Base-by-base conservation (phyloP, 2,797 vertebrate genomes). In the Oryzias dopingdopingensis region DNA sequence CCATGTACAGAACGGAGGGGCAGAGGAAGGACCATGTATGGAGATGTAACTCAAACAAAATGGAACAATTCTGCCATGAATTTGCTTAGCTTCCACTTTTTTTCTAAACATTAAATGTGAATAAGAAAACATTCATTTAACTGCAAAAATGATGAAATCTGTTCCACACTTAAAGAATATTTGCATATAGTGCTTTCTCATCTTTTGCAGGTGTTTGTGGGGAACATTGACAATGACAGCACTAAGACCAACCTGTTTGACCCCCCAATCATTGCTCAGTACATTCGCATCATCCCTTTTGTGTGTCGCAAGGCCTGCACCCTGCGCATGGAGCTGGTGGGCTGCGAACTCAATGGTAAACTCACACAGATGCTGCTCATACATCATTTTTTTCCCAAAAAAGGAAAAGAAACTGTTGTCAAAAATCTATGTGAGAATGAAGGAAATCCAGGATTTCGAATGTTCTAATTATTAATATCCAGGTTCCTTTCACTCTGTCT, bases 271-370 rank as follows among this genome's bases (percentile, higher is more conserved):
- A 90, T 93, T 0, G 87, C 87, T 2, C 96, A 96, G 85, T 95
- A 91, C 61, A 79, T 99, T 71, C 93, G 96, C 45, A 86, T 99
- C 52, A 67, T 94, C 59, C 97, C 96, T 0, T 66, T 93, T 29
- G 79, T 89, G 43, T 99, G 94, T 65, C 92, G 92, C 49, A 91
- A 91, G 0, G 92, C 86, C 65, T 99, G 96, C 84, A 98, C 97
- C 0, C 83, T 99, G 78, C 94, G 97, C 76, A 92, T 99, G 48
- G 97, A 99, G 82, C 91, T 99, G 48, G 92, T 97, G 23, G 97
- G 97, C 90, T 99, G 97, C 0, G 97, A 99, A 79, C 82, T 97
- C 76, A 94, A 92, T 0, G 97, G 97, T 99, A 94, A 93, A 85
- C 29, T 42, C 14, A 16, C 63, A 62, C 49, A 61, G 14, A 50